Evolutionary conservation across 1,140 invertebrate genomes (phyloP).

Genomic region (Asbolus verrucosus): DNA sequence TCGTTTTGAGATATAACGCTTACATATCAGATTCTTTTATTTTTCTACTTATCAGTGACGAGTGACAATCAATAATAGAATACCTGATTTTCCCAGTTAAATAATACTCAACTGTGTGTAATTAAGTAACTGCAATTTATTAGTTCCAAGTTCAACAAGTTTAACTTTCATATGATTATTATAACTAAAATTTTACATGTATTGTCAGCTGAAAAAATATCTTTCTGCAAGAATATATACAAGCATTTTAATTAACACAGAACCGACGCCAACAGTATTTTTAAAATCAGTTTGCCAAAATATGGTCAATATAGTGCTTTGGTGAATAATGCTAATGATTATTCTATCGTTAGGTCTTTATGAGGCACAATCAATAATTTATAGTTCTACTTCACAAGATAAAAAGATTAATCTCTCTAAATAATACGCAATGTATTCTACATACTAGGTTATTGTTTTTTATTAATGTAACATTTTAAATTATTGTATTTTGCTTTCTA

Average conservation of each 20-base stretch:
- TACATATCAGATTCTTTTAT: too few species aligned
- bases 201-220: slow-evolving; percentile 64
- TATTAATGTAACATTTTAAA: slow-evolving; percentile 18
- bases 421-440: too few species aligned
- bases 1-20: too few species aligned
- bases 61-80: too few species aligned
- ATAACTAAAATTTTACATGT: slow-evolving; percentile 43
- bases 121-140: slow-evolving; percentile 21
- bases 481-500: slow-evolving; percentile 2
- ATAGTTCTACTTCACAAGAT: slow-evolving; percentile 38
- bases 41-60: too few species aligned
- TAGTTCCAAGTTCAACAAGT: slow-evolving; percentile 39
- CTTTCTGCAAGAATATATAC: slow-evolving; percentile 60
- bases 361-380: slow-evolving; percentile 54
- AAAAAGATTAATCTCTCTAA: not conserved
- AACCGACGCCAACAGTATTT: slow-evolving; percentile 20
- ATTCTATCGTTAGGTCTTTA: slow-evolving; percentile 45
- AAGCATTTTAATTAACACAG: slow-evolving; percentile 50
- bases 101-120: too few species aligned
- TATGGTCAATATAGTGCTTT: slow-evolving; percentile 30
- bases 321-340: slow-evolving; percentile 28
- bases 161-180: slow-evolving; percentile 33
- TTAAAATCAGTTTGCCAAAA: slow-evolving; percentile 25
- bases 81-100: too few species aligned
- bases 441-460: too few species aligned